These are phyloP conservation scores for Synanthedon myopaeformis DNA, from an alignment of 2,888 invertebrate genomes.

Conservation along the genomic window DNA sequence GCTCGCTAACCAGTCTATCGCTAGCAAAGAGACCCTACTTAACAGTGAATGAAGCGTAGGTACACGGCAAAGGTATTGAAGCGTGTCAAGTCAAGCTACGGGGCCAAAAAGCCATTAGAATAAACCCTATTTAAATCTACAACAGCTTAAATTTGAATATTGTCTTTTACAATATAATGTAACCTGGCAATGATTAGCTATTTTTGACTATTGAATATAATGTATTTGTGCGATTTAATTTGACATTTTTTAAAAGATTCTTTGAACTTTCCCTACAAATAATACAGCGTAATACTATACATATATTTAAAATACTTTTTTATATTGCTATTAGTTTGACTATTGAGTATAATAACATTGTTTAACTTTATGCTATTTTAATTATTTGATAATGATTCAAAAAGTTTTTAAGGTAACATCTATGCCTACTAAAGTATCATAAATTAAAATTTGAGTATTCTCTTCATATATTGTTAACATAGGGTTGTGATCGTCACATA, in stretches of 20 bases:
- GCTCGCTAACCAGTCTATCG: too few species aligned
- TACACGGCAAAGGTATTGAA: too few species aligned
- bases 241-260: background rate
- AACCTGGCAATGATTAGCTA: background rate
- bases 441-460: background rate
- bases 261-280: background rate
- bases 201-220: slow-evolving; percentile 6
- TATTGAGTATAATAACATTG: background rate
- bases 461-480: too few species aligned
- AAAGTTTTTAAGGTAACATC: background rate
- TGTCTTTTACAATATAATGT: slow-evolving; percentile 16
- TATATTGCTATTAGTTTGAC: background rate
- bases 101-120: slow-evolving; percentile 13
- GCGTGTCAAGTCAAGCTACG: background rate
- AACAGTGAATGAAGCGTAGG: too few species aligned
- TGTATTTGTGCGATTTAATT: slow-evolving; percentile 19
- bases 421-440: background rate
- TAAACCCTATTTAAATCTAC: slow-evolving; percentile 5
- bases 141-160: slow-evolving; percentile 15
- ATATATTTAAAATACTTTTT: background rate
- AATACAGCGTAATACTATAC: background rate
- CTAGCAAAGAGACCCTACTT: too few species aligned
- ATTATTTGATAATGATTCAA: background rate
- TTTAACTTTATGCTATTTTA: background rate
- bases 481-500: too few species aligned